Evolutionary conservation across 1,140 invertebrate genomes (phyloP), one percentile per base, ranked within the genome.

Genomic region (Lysiphlebus fabarum): DNA sequence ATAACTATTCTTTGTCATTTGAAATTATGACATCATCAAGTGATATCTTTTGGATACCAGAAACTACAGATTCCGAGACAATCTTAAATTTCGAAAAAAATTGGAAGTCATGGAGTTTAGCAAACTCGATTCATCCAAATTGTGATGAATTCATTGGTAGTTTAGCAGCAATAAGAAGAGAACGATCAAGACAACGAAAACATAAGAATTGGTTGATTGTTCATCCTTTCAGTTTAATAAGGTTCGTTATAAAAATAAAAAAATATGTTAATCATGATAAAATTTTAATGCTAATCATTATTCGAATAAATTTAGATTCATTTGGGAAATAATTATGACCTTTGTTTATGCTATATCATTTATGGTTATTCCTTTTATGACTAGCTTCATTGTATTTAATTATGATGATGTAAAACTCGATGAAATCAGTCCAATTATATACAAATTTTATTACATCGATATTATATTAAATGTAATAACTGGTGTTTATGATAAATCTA

Each of bases 361-460:
- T 49, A 9, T 73, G 2, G 66, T 70, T 1, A 77, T 78, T 11
- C 76, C 77, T 2, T 77, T 77, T 45, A 66, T 69, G 56, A 67
- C 67, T 4, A 73, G 69, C 47, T 77, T 75, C 36, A 44, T 75
- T 6, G 61, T 74, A 11, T 58, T 76, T 58, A 67, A 74, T 53
- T 74, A 70, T 56, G 63, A 72, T 49, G 34, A 5, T 9, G 17
- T 75, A 42, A 36, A 41, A 14, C 34, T 73, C 26, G 75, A 75
- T 14, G 62, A 65, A 49, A 9, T 75, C 1, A 76, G 73, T 56
- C n/a, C 64, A 1, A 9, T 63, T 7, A 66, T 79, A 47, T 78
- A 76, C 38, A 26, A n/a, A 2, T 67, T 77, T 14, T 77, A 65
- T 33, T 78, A 75, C 76, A 14, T 78, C 5, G 72, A 76, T 50